Conservation (phyloP, 1,140 invertebrate species). For the Anagrus nilaparvatae region DNA sequence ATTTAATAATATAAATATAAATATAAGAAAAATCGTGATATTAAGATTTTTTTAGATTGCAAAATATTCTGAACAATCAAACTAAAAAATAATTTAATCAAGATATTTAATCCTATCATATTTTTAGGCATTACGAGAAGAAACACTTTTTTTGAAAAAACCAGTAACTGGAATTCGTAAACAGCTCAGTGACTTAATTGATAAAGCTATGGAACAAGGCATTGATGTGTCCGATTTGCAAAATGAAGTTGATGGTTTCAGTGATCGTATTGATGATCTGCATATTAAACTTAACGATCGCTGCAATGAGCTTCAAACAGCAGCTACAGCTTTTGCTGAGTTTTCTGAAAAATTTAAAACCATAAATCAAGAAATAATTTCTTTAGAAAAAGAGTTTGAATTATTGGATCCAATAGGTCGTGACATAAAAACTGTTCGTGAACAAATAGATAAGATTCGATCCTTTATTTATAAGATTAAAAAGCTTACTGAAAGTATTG, state of each 20-base stretch:
- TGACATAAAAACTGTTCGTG: constrained; percentile 73
- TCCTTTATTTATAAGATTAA: constrained; percentile 58
- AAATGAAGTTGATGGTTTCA: constrained; percentile 67
- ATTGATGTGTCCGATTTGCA: constrained; percentile 64
- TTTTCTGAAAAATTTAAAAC: constrained; percentile 79
- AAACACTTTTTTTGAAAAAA: constrained; percentile 63
- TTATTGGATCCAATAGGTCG: constrained; percentile 73
- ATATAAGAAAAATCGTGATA: no score
- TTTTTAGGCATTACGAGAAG: constrained; percentile 53
- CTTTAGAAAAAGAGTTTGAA: constrained; percentile 76
- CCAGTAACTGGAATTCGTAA: constrained; percentile 62
- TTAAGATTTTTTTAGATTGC: no score
- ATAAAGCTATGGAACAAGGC: constrained; percentile 57
- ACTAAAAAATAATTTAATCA: no score
- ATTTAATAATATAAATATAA: no score
- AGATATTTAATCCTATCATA: neutral
- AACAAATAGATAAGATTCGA: constrained; percentile 73
- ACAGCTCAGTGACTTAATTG: constrained; percentile 61
- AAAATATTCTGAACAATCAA: no score
- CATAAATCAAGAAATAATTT: constrained; percentile 62
- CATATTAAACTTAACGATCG: constrained; percentile 67
- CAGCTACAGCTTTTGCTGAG: constrained; percentile 74
- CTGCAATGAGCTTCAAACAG: constrained; percentile 72
- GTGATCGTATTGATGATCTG: constrained; percentile 69
- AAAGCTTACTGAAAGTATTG: constrained; percentile 56